phyloP scores from a whole-genome alignment of 2,113 vertebrate genomes.

The Plestiodon gilberti region DNA sequence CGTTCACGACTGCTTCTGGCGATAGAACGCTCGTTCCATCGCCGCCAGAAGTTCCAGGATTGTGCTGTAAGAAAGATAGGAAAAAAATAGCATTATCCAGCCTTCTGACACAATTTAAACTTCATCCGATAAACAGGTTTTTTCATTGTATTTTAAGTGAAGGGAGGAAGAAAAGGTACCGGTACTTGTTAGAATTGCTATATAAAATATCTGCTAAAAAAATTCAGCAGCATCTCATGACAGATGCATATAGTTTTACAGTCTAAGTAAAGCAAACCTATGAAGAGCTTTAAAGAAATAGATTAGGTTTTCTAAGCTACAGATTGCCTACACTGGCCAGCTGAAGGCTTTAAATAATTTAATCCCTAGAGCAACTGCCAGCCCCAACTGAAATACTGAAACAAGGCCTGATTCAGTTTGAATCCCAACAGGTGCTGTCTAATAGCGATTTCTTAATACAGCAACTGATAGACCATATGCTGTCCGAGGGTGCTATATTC shows the following conservation, averaged over 20 bases:
- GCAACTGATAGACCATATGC: conserved; percentile 68
- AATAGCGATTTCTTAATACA: conserved; percentile 66
- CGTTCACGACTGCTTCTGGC: no score
- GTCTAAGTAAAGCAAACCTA: conserved; percentile 80
- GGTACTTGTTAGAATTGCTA: conserved; percentile 51
- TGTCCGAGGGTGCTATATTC: conserved; percentile 59
- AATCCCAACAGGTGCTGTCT: conserved; percentile 81
- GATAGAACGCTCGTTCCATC: no score
- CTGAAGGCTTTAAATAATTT: conserved; percentile 88
- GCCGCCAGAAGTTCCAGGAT: no score
- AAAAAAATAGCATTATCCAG: background rate
- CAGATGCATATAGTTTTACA: conserved; percentile 69
- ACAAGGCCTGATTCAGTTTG: conserved; percentile 80
- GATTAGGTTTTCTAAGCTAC: conserved; percentile 83
- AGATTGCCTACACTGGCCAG: conserved; percentile 82
- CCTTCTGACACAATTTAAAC: background rate
- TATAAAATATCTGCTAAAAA: conserved; percentile 64
- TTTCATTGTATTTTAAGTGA: conserved; percentile 29
- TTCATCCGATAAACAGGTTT: background rate
- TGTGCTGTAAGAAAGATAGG: background rate
- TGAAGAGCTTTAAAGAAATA: conserved; percentile 84
- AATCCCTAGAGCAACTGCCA: conserved; percentile 88
- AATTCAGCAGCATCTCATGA: conserved; percentile 75
- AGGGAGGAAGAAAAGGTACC: conserved; percentile 23
- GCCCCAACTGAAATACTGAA: conserved; percentile 79